A percentile compares a stretch with the other conserved stretches of the same genome.
phyloP scores from a whole-genome alignment of 2,113 vertebrate species.

The Thermophis baileyi region DNA sequence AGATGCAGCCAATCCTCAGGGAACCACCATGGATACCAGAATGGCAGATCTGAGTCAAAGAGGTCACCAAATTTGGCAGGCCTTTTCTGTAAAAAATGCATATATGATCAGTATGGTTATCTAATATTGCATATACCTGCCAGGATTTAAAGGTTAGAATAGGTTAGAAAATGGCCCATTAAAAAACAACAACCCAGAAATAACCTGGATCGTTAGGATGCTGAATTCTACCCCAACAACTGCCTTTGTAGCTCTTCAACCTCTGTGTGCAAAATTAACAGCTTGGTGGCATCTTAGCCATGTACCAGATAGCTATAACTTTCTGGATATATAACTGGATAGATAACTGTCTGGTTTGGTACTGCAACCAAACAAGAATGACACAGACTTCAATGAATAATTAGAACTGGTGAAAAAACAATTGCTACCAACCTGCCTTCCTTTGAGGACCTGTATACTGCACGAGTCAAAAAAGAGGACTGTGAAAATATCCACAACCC shows the following conservation, averaged over 20 bases:
- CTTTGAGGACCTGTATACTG: too few relatives aligned
- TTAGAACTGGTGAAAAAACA: too few relatives aligned
- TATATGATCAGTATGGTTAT: background rate
- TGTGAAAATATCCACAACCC: too few relatives aligned
- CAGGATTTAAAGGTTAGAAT: background rate
- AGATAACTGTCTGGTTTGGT: too few relatives aligned
- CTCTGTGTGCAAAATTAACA: background rate
- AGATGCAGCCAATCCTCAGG: background rate
- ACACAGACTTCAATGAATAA: too few relatives aligned
- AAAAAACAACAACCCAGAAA: background rate
- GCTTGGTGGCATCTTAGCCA: background rate
- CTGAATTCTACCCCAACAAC: background rate
- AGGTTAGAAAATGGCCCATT: background rate
- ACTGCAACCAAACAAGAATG: too few relatives aligned
- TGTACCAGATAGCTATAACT: background rate
- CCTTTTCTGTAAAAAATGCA: background rate
- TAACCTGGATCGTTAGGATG: background rate
- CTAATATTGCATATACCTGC: background rate
- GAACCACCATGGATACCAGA: background rate
- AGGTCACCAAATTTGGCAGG: background rate
- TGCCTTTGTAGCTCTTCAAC: background rate
- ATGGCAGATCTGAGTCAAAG: background rate
- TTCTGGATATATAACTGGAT: too few relatives aligned
- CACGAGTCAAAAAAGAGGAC: too few relatives aligned
- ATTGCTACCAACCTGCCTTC: too few relatives aligned